Evolutionary conservation across 92 coral and sea anemone genomes (phyloP).

Genomic region (Chrysogorgia sp.): DNA sequence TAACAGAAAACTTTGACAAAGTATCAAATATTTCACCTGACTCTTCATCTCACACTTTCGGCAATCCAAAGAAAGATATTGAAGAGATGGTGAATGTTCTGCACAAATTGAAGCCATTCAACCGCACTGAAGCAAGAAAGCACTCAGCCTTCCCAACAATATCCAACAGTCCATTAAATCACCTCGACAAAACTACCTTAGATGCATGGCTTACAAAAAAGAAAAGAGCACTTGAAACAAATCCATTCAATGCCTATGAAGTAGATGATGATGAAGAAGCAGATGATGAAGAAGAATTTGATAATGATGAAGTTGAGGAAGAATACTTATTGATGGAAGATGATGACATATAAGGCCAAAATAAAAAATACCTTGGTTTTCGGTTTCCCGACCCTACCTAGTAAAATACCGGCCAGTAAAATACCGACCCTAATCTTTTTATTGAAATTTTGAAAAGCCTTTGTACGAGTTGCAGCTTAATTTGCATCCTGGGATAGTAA

Average conservation of each 20-base stretch:
- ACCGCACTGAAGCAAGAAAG: constrained; percentile 33
- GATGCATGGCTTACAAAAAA: constrained; percentile 48
- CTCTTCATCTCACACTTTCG: constrained; percentile 43
- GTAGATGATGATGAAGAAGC: constrained; percentile 53
- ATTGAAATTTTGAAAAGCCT: too few relatives aligned
- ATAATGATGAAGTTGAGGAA: neutral
- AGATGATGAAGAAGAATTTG: too few relatives aligned
- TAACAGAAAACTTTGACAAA: constrained; percentile 47
- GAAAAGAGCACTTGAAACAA: constrained; percentile 40
- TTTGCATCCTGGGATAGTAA: too few relatives aligned
- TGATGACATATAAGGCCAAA: too few relatives aligned
- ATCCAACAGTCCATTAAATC: constrained; percentile 33
- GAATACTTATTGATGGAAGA: neutral
- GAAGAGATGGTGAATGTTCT: constrained; percentile 48
- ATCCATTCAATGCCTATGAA: constrained; percentile 42
- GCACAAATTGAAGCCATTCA: constrained; percentile 50
- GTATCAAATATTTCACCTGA: constrained; percentile 48
- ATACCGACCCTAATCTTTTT: too few relatives aligned
- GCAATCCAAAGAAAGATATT: constrained; percentile 52
- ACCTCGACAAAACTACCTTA: constrained; percentile 32
- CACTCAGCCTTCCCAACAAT: constrained; percentile 31
- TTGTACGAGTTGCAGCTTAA: too few relatives aligned
- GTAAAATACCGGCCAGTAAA: too few relatives aligned
- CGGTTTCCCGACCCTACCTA: too few relatives aligned
- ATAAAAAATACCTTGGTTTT: too few relatives aligned